Percentiles rank a stretch among this genome's conserved stretches.
Conservation (phyloP, 2,888 invertebrate species). For the Aspidapion aeneum region DNA sequence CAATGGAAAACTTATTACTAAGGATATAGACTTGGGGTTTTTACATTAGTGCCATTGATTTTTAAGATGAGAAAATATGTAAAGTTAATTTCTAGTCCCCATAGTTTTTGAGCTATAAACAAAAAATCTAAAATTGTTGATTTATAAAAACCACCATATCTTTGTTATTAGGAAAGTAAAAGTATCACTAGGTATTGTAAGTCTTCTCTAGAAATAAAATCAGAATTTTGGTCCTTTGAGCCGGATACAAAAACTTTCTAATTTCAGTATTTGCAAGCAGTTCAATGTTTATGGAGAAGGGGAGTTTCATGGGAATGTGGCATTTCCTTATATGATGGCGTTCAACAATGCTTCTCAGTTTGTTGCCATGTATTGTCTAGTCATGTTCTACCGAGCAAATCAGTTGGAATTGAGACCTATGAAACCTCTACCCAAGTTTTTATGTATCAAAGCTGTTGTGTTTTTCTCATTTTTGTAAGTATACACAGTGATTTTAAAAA, state of each 20-base stretch:
- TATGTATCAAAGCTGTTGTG: slow-evolving; percentile 96
- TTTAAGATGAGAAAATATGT: too few species aligned
- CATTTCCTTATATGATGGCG: slow-evolving; percentile 84
- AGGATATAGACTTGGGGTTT: too few species aligned
- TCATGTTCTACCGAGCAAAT: slow-evolving; percentile 90
- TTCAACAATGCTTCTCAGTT: slow-evolving; percentile 93
- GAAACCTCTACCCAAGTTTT: slow-evolving; percentile 92
- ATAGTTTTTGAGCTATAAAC: too few species aligned
- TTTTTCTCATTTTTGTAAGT: slow-evolving; percentile 98
- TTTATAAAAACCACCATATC: too few species aligned
- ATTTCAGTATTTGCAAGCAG: slow-evolving; percentile 76
- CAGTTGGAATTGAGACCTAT: slow-evolving; percentile 83
- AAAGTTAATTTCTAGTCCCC: too few species aligned
- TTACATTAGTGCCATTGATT: too few species aligned
- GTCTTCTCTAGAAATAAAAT: too few species aligned
- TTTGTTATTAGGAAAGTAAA: too few species aligned
- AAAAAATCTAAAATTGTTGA: too few species aligned
- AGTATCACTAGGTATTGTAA: neutral
- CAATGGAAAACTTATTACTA: too few species aligned
- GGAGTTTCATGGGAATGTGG: slow-evolving; percentile 77
- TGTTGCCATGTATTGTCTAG: slow-evolving; percentile 93
- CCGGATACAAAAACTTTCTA: slow-evolving; percentile 16
- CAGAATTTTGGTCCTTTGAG: too few species aligned
- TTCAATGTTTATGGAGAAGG: slow-evolving; percentile 88
- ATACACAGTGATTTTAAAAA: slow-evolving; percentile 13